Base-by-base conservation (phyloP, 2,113 vertebrate species). In the Neoarius graeffei region DNA sequence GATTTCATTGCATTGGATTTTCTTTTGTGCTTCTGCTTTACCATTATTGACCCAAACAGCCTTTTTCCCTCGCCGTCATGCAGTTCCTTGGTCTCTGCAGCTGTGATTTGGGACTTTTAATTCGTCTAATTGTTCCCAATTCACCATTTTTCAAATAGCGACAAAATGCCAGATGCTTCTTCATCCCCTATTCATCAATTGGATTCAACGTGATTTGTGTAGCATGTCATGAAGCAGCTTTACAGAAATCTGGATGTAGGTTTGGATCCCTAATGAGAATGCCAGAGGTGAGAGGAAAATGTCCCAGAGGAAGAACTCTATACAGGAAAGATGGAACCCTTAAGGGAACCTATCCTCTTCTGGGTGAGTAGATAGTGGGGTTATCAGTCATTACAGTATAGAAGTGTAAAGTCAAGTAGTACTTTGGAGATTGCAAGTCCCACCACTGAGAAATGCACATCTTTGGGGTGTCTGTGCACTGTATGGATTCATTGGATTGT, bases 81-180 rank as follows among this genome's bases (percentile, higher is more conserved):
- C 81, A 25, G 11, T 84, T 84, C 69, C 76, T 79, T 27, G 50
- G 25, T 56, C 52, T 79, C 25, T 79, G 25, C 1, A 11, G 23
- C 52, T 80, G 76, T 56, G 2, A 80, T 80, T n/a, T 52, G 25
- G 82, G 54, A 50, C 56, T 23, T 54, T 25, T 66, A 20, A 86
- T 23, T 54, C 57, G 54, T n/a, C 59, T 13, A 64, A 80, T 66
- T 67, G 52, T 85, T 84, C 67, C 17, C n/a, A 85, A 20, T 62
- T 66, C 23, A 23, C 25, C 23, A 27, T 84, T 84, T 66, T 52
- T 62, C n/a, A 71, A 54, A 20, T 13, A 56, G 48, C 54, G 64
- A 25, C 20, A 83, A 64, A 64, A 83, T n/a, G 42, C 81, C 35
- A 83, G 82, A 15, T 84, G 82, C 62, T 67, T 19, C 25, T 25